These are phyloP conservation scores for Hirudo medicinalis DNA, from an alignment of 1,140 invertebrate species.

Conservation along the genomic window DNA sequence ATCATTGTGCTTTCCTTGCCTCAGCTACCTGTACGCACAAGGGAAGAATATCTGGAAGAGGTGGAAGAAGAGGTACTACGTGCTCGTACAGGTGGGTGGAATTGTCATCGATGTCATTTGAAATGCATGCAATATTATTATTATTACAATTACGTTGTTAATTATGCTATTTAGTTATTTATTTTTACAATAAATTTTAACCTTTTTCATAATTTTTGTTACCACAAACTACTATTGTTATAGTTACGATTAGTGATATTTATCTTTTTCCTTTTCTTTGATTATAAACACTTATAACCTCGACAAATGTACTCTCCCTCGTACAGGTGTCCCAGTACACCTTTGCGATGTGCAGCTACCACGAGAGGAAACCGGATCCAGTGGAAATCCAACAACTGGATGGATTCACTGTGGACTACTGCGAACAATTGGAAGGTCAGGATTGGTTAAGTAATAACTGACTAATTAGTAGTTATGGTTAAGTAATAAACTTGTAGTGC, in stretches of 20 bases:
- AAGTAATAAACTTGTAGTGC: no score
- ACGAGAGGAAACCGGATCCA: conserved; percentile 96
- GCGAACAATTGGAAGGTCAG: conserved; percentile 55
- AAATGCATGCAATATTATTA: no score
- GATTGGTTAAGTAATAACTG: not conserved
- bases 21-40: conserved; percentile 75
- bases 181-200: no score
- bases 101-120: no score
- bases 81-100: conserved; percentile 68
- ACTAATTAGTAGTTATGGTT: no score
- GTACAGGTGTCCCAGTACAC: conserved; percentile 76
- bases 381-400: conserved; percentile 99
- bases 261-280: no score
- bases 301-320: not conserved
- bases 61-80: conserved; percentile 96
- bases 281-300: no score
- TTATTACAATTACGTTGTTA: no score
- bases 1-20: conserved; percentile 27
- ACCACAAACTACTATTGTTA: no score
- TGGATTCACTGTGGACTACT: conserved; percentile 97
- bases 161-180: no score
- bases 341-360: conserved; percentile 98
- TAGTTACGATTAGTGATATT: no score
- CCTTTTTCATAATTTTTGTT: no score
- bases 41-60: conserved; percentile 98